Evolutionary conservation across 2,113 vertebrate species (phyloP).

Genomic region (Bubo scandiacus): DNA sequence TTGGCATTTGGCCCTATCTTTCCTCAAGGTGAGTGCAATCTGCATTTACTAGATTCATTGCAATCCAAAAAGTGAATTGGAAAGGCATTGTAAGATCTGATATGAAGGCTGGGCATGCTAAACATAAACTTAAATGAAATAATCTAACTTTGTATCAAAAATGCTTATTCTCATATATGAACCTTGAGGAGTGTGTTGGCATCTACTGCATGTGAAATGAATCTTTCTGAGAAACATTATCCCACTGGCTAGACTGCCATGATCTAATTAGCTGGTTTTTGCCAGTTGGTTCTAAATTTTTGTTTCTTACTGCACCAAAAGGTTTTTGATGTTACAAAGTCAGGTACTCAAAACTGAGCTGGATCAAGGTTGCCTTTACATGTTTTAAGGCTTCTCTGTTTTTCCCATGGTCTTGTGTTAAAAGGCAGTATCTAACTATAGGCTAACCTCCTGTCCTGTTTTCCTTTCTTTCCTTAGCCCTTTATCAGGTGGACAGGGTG

Average conservation of each 20-base stretch:
- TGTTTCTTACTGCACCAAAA: not conserved
- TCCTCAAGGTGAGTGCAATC: not conserved
- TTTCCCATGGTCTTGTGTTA: not conserved
- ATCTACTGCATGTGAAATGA: not conserved
- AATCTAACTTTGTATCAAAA: not conserved
- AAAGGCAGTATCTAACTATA: not conserved
- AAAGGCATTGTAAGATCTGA: not conserved
- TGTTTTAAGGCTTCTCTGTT: fast-evolving
- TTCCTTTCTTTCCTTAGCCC: not conserved
- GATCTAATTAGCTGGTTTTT: not conserved
- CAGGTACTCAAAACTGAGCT: not conserved
- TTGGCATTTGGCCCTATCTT: constrained; percentile 2
- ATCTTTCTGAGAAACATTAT: not conserved
- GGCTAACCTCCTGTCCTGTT: not conserved
- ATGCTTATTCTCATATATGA: not conserved
- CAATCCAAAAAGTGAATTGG: not conserved
- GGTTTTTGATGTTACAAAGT: not conserved
- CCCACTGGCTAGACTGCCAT: not conserved
- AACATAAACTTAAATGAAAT: not conserved
- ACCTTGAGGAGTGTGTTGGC: not conserved
- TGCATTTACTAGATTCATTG: not conserved
- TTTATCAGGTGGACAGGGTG: not conserved
- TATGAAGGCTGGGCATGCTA: not conserved
- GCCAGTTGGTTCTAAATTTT: not conserved
- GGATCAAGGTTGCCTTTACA: not conserved